These are phyloP conservation scores for Jordanella pulchra DNA, from an alignment of 2,797 vertebrate species.

Conservation along the genomic window DNA sequence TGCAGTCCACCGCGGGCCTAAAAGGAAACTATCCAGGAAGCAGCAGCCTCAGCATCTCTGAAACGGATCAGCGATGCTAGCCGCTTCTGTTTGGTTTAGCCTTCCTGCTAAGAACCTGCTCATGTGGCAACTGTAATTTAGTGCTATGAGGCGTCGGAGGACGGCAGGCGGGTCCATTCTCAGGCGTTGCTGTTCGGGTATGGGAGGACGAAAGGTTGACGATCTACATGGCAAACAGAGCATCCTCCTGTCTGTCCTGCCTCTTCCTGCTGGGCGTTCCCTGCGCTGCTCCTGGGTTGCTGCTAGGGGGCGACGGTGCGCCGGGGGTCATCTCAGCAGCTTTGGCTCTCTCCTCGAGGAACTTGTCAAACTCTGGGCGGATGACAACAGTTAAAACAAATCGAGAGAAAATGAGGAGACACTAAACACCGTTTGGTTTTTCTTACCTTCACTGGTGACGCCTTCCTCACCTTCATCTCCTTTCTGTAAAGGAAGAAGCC, in stretches of 20 bases:
- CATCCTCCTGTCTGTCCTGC: slow-evolving; percentile 85
- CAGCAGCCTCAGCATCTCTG: slow-evolving; percentile 12
- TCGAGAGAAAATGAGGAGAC: not conserved
- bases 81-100: not conserved
- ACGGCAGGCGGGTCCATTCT: slow-evolving; percentile 41
- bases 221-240: slow-evolving; percentile 88
- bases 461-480: slow-evolving; percentile 94
- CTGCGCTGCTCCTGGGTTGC: slow-evolving; percentile 74
- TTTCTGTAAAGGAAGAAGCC: slow-evolving; percentile 80
- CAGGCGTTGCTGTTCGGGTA: slow-evolving; percentile 44
- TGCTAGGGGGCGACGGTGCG: slow-evolving; percentile 86
- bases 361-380: slow-evolving; percentile 94
- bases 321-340: slow-evolving; percentile 89
- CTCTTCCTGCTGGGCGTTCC: slow-evolving; percentile 85
- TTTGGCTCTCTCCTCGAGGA: slow-evolving; percentile 97
- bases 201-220: slow-evolving; percentile 30
- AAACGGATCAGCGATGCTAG: not conserved
- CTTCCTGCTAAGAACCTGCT: not conserved
- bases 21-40: not conserved
- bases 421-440: not conserved
- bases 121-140: slow-evolving; percentile 32
- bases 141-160: slow-evolving; percentile 17
- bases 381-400: not conserved
- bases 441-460: slow-evolving; percentile 95
- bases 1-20: slow-evolving; percentile 45